Percentiles rank a stretch among this genome's conserved stretches.
Evolutionary conservation across 2,797 vertebrate genomes (phyloP).

Genomic region (Leptodactylus fallax): DNA sequence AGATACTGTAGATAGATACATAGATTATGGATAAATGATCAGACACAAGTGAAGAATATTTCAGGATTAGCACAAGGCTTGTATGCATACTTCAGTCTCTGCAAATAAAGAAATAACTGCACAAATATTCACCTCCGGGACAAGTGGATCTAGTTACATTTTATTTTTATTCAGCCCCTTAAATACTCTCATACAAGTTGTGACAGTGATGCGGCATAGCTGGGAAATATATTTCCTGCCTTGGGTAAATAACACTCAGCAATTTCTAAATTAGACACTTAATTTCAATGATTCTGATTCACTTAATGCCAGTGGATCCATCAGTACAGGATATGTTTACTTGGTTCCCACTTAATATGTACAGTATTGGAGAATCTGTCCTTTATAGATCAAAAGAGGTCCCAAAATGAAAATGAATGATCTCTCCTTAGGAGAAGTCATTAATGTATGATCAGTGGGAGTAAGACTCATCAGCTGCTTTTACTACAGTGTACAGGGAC

Average conservation of each 20-base stretch:
- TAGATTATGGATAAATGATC: neutral
- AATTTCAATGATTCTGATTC: neutral
- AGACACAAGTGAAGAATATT: constrained; percentile 11
- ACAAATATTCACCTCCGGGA: constrained; percentile 46
- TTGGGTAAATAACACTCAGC: constrained; percentile 33
- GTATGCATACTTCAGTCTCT: neutral
- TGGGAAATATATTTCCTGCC: constrained; percentile 32
- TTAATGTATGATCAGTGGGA: neutral
- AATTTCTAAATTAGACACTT: neutral
- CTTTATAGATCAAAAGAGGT: no score
- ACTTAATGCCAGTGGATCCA: neutral
- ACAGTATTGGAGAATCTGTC: no score
- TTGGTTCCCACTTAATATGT: neutral
- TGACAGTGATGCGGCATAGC: constrained; percentile 34
- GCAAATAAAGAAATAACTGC: constrained; percentile 22
- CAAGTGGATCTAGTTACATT: constrained; percentile 47
- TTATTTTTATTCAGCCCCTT: constrained; percentile 30
- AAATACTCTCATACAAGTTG: constrained; percentile 34
- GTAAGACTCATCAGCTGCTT: neutral
- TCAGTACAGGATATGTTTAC: neutral
- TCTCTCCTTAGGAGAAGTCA: neutral
- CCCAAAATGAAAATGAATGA: no score
- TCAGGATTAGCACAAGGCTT: neutral
- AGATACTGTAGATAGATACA: no score
- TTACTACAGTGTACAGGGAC: no score